Base-by-base conservation (phyloP, 2,888 invertebrate species). In the Tipula lateralis region DNA sequence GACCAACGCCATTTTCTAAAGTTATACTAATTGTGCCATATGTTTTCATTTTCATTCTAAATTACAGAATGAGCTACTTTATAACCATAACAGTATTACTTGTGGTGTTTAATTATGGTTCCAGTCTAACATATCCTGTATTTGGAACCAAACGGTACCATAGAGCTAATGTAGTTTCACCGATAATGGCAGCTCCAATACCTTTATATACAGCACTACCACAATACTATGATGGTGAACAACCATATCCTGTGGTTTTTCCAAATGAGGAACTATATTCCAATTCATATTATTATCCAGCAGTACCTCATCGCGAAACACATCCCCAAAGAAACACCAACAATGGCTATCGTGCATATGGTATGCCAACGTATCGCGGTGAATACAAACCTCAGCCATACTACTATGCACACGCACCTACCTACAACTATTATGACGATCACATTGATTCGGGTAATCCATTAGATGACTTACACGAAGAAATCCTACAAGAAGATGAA, bases 401-500 rank as follows among this genome's bases (percentile, higher is more conserved):
- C 86, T 92, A 91, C 86, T 91, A 91, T 87, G 89, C 89, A 19
- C 87, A 89, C 85, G 88, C 89, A 83, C 89, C 89, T 30, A 89
- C 88, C 44, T 90, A 90, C 85, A 89, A 87, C 84, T 91, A 91
- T 85, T 91, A 91, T 86, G 89, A 90, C 39, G 90, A 91, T 86
- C 87, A 87, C 80, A 83, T 85, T 5, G 89, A 89, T 39, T 85
- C 87, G 39, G 89, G 91, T 0, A 92, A 92, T 87, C 89, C 90
- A 7, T 90, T 91, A 6, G 91, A 92, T 85, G 92, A 92, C 86
- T 89, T 92, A 12, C 92, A 93, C 86, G 93, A 93, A 86, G 92
- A 92, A 86, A 91, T 93, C 44, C 90, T 93, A 50, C 91, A 92
- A 84, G 93, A 93, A 87, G 92, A 92, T 86, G 93, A 93, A 87